Base-by-base conservation (phyloP, 2,113 vertebrate genomes). In the Macquaria ambigua region DNA sequence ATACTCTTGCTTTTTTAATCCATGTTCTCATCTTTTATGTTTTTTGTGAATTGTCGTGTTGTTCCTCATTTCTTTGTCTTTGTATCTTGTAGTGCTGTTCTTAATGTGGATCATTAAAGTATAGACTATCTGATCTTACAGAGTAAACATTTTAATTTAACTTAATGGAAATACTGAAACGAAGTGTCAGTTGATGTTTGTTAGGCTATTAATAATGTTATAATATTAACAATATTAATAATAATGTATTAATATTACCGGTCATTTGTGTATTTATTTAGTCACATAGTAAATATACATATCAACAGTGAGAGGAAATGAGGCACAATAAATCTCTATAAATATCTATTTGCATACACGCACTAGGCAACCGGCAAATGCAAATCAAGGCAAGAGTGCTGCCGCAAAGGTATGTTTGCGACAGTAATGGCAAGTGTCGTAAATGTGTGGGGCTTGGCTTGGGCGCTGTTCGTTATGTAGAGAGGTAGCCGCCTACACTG, bases 401-500 rank as follows among this genome's bases (percentile, higher is more conserved):
- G 87, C 34, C 83, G 87, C 23, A 59, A 31, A 58, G 18, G 31
- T 43, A 16, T 20, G 25, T 91, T 91, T 89, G 34, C 90, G 85
- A 87, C 90, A 89, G 73, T 83, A 25, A 8, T 43, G 74, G 46
- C 68, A 81, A 85, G 70, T 85, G 77, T 85, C 85, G 90, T 34
- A 91, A 91, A 85, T 21, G 77, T 61, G 84, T 89, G 62, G 63
- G 81, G 43, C n/a, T n/a, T n/a, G n/a, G 78, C 71, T 74, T 76
- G 77, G 81, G 79, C 82, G 79, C 86, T 70, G 83, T 74, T 83
- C 1, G 53, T 82, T 66, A 86, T 80, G 83, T 86, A 70, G 73
- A n/a, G 25, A 64, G 14, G 43, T 39, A 78, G 73, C 50, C 77
- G 85, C 87, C 85, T 58, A 82, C 85, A 78, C 75, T 88, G 78